Evolutionary conservation across 2,797 vertebrate genomes (phyloP).

Genomic region (Tauraco hartlaubi): DNA sequence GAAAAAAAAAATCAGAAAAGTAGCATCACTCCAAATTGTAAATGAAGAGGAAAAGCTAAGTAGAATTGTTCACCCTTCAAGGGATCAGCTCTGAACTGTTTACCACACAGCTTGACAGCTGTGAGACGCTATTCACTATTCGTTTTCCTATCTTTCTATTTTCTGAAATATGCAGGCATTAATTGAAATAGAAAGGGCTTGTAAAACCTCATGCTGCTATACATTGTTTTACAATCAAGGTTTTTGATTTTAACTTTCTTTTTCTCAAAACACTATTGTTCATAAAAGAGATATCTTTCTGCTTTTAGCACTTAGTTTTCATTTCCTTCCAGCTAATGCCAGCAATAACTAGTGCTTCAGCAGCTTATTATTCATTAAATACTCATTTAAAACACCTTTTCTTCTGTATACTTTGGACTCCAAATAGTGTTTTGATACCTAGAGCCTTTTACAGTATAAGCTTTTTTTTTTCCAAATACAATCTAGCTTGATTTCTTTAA

Average conservation of each 20-base stretch:
- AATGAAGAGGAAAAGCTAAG: not conserved
- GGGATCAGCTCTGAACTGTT: not conserved
- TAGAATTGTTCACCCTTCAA: not conserved
- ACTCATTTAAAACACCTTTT: conserved; percentile 79
- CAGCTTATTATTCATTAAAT: conserved; percentile 81
- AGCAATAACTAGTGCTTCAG: conserved; percentile 77
- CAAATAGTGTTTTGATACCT: conserved; percentile 56
- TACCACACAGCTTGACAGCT: not conserved
- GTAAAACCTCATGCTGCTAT: not conserved
- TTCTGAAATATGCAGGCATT: not conserved
- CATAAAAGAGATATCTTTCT: conserved; percentile 68
- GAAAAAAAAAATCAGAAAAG: not conserved
- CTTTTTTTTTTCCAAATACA: conserved; percentile 39
- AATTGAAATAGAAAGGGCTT: not conserved
- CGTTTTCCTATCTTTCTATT: not conserved
- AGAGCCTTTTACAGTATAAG: conserved; percentile 43
- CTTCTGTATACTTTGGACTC: conserved; percentile 77
- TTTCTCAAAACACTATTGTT: conserved; percentile 54
- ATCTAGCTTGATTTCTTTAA: conserved; percentile 49
- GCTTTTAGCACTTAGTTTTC: conserved; percentile 70
- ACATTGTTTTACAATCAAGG: conserved; percentile 50
- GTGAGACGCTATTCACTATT: not conserved
- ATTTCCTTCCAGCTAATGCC: conserved; percentile 77
- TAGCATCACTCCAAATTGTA: not conserved
- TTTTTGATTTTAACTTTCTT: conserved; percentile 48